Evolutionary conservation across 2,113 vertebrate species (phyloP), one percentile per base, ranked within the genome.

Genomic region (Tursiops truncatus): DNA sequence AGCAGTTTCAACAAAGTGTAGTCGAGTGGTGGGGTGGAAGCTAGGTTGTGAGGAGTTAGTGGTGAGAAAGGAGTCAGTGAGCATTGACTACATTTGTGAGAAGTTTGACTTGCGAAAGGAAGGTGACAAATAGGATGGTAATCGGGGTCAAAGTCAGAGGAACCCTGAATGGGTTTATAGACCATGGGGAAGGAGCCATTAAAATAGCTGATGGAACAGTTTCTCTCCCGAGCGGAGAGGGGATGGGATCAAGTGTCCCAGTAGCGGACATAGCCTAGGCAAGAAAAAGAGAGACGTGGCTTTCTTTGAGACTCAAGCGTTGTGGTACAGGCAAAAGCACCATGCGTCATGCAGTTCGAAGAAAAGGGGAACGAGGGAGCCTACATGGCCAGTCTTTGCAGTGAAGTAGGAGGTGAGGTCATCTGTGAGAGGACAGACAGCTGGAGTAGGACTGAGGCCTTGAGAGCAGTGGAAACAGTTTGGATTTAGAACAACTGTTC

Each of bases 401-500:
- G 88, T 73, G 88, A 95, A 96, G 76, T 85, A 81, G 70, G 80
- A 56, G 93, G 83, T 95, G 96, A 98, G 96, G 91, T 97, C 97
- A 97, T 95, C 71, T 73, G 18, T 79, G 93, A 94, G 96, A 93
- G 92, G 73, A 81, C 44, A 47, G 73, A 97, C 97, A 97, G 97
- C 95, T 97, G 97, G 93, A 82, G 21, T 96, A 96, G 67, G 77
- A 93, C 71, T 58, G 50, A 95, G 85, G 87, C 38, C 93, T 94
- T 90, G 87, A 71, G 88, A 97, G 77, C 96, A 93, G 89, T 94
- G 96, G 85, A 85, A 98, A 97, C 60, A 88, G 81, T 95, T 97
- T 97, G 93, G 95, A 98, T 97, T 97, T 96, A 91, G 96, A 97
- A 95, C 97, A 97, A 97, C 96, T 97, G 96, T 95, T 97, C 76